Evolutionary conservation across 2,888 invertebrate genomes (phyloP).

Genomic region (Gonocerus acuteangulatus): DNA sequence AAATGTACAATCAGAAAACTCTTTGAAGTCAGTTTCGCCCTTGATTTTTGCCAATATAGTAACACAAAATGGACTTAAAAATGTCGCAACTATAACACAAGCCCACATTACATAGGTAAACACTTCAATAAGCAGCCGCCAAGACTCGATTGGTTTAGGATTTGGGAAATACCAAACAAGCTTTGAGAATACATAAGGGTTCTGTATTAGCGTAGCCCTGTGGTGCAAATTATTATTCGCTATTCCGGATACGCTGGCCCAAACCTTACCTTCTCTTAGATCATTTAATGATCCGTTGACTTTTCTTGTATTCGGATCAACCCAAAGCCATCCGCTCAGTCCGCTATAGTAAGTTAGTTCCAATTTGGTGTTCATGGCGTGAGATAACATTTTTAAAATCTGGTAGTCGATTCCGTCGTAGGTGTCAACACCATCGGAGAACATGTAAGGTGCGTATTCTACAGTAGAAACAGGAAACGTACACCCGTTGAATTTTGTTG

Average conservation of each 20-base stretch:
- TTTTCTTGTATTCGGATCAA: not conserved
- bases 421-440: not conserved
- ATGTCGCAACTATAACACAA: not conserved
- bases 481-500: not conserved
- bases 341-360: not conserved
- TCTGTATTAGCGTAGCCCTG: not conserved
- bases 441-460: conserved; percentile 7
- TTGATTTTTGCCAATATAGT: not conserved
- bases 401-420: conserved; percentile 10
- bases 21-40: not conserved
- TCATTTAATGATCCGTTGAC: not conserved
- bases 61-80: not conserved
- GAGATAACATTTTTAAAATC: not conserved
- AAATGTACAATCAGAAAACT: not conserved
- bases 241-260: conserved; percentile 1
- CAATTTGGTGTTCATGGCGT: not conserved
- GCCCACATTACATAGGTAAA: not conserved
- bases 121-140: conserved; percentile 1
- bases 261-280: not conserved
- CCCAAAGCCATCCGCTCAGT: not conserved
- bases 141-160: not conserved
- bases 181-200: not conserved
- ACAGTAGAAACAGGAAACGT: conserved; percentile 7
- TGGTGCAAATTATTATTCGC: conserved; percentile 1
- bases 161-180: conserved; percentile 11